phyloP scores from a whole-genome alignment of 2,797 vertebrate genomes.

The Falco cherrug region DNA sequence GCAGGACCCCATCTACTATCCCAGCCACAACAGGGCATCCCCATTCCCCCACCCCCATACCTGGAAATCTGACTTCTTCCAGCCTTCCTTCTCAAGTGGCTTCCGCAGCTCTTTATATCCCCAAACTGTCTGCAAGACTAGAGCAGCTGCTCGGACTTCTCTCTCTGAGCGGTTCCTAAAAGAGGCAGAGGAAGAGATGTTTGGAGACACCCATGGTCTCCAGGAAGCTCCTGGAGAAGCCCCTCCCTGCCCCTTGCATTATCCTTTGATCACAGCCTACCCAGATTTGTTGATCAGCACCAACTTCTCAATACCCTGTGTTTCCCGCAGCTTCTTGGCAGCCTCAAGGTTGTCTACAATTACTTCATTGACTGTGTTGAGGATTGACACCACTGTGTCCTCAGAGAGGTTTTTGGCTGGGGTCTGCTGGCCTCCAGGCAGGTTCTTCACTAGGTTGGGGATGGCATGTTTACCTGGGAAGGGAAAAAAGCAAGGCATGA shows the following conservation, averaged over 20 bases:
- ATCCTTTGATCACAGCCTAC: constrained; percentile 59
- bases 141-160: constrained; percentile 90
- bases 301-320: constrained; percentile 93
- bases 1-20: background rate
- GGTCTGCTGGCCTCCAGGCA: constrained; percentile 89
- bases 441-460: constrained; percentile 87
- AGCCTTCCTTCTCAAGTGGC: constrained; percentile 94
- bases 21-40: background rate
- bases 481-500: background rate
- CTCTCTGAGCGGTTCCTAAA: constrained; percentile 90
- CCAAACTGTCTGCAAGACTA: constrained; percentile 93
- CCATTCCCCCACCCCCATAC: constrained; percentile 12
- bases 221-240: background rate
- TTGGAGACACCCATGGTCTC: background rate
- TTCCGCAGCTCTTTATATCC: constrained; percentile 92
- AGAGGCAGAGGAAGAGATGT: background rate
- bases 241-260: too few relatives aligned
- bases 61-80: constrained; percentile 97
- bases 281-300: constrained; percentile 95
- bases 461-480: constrained; percentile 88
- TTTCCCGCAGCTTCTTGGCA: constrained; percentile 89
- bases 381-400: constrained; percentile 90
- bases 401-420: constrained; percentile 86
- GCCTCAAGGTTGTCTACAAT: constrained; percentile 90
- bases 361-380: constrained; percentile 92